Evolutionary conservation across 2,888 invertebrate species (phyloP).

Genomic region (Uloborus plumipes): DNA sequence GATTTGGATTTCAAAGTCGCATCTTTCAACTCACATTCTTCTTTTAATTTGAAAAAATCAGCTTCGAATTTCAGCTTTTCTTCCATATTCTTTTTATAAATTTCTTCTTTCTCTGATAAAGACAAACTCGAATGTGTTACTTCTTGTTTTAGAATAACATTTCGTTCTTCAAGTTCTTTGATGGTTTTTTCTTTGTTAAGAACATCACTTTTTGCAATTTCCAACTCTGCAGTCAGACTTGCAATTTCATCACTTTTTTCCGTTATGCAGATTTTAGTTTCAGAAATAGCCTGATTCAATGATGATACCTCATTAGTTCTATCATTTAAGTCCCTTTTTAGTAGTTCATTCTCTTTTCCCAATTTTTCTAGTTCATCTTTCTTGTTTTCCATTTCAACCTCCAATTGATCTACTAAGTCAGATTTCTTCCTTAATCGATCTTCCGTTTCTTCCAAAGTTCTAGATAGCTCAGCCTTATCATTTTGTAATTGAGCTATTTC

Average conservation of each 20-base stretch:
- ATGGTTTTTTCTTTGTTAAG: slow-evolving; percentile 18
- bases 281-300: slow-evolving; percentile 11
- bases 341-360: background rate
- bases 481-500: background rate
- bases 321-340: background rate
- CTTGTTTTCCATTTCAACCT: background rate
- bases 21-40: slow-evolving; percentile 11
- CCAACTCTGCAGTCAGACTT: background rate
- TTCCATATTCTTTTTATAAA: slow-evolving; percentile 16
- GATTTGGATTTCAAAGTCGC: background rate
- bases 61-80: slow-evolving; percentile 20
- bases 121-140: slow-evolving; percentile 13
- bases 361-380: background rate
- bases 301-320: slow-evolving; percentile 7
- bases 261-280: background rate
- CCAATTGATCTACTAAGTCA: background rate
- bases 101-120: slow-evolving; percentile 33
- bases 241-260: background rate
- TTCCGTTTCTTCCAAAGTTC: slow-evolving; percentile 8
- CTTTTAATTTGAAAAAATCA: background rate
- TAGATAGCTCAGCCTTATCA: background rate
- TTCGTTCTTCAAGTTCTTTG: slow-evolving; percentile 12
- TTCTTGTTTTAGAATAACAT: slow-evolving; percentile 31
- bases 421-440: slow-evolving; percentile 12
- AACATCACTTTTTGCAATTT: background rate